A percentile compares a stretch with the other conserved stretches of the same genome.
These are phyloP conservation scores for Disparrhopalites patrizii DNA, from an alignment of 2,888 invertebrate genomes.

Conservation along the genomic window DNA sequence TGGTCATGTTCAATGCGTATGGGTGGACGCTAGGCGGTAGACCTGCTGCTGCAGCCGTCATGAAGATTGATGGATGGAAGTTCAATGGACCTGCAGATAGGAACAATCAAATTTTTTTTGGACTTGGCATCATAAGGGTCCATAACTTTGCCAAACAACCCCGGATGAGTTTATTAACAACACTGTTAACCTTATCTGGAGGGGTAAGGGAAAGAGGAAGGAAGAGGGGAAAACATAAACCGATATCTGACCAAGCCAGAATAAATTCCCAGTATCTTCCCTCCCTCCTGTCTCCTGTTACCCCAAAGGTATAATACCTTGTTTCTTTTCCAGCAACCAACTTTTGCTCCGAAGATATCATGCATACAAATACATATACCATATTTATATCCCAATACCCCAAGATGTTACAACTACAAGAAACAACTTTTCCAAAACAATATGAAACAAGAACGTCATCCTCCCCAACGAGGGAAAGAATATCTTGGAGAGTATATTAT, in stretches of 20 bases:
- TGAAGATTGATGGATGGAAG: conserved; percentile 62
- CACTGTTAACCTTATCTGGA: background rate
- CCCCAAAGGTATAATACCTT: conserved; percentile 1
- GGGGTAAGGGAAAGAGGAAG: background rate
- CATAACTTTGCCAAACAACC: too few relatives aligned
- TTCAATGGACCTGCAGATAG: conserved; percentile 40
- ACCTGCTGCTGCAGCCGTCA: conserved; percentile 49
- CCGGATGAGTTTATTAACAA: background rate
- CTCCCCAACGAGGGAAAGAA: too few relatives aligned
- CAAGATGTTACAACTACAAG: too few relatives aligned
- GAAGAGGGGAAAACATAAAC: background rate
- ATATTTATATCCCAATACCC: too few relatives aligned
- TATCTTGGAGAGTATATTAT: too few relatives aligned
- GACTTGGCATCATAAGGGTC: conserved; percentile 12
- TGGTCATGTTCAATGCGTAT: conserved; percentile 42
- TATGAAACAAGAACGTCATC: too few relatives aligned
- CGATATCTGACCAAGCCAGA: background rate
- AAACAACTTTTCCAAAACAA: too few relatives aligned
- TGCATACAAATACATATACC: too few relatives aligned
- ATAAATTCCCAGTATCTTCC: background rate
- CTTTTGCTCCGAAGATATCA: too few relatives aligned
- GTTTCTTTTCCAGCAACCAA: background rate
- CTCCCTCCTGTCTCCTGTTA: background rate
- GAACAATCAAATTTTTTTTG: conserved; percentile 13
- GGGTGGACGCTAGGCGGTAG: conserved; percentile 43